Percentiles rank a stretch among this genome's conserved stretches.
Conservation (phyloP, 2,797 vertebrate genomes). For the Pachyuromys duprasi region DNA sequence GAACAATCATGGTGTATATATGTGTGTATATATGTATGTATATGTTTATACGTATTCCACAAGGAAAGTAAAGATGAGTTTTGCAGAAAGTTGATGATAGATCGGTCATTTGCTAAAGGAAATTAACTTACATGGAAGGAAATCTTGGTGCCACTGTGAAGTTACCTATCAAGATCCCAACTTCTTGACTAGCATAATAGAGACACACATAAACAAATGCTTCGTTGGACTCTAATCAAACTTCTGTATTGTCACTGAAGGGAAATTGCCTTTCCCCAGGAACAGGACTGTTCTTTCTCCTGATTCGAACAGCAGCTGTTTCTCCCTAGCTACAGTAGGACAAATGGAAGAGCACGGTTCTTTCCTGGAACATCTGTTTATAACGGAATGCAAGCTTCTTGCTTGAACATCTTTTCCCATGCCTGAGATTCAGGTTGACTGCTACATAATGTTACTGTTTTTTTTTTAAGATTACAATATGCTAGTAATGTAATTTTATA, state of each 20-base stretch:
- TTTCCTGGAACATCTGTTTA: neutral
- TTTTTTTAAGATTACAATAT: neutral
- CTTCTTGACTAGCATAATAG: neutral
- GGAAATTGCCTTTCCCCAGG: neutral
- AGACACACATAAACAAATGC: neutral
- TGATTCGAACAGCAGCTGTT: neutral
- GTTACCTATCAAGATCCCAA: neutral
- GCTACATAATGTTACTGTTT: neutral
- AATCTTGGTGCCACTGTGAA: neutral
- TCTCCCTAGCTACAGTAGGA: neutral
- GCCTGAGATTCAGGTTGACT: neutral
- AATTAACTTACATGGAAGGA: neutral
- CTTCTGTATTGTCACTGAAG: neutral
- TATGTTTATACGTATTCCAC: no score
- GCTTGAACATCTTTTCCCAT: fast-evolving
- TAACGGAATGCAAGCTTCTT: neutral
- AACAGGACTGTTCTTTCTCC: neutral
- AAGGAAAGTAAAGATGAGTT: neutral
- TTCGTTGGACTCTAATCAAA: neutral
- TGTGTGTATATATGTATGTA: no score
- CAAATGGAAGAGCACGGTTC: neutral
- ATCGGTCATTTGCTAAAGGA: slow-evolving; percentile 7
- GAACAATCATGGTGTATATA: no score
- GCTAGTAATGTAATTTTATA: neutral
- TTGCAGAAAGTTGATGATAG: neutral